These are phyloP conservation scores for Varanus komodoensis DNA, from an alignment of 2,113 vertebrate genomes.

Conservation along the genomic window DNA sequence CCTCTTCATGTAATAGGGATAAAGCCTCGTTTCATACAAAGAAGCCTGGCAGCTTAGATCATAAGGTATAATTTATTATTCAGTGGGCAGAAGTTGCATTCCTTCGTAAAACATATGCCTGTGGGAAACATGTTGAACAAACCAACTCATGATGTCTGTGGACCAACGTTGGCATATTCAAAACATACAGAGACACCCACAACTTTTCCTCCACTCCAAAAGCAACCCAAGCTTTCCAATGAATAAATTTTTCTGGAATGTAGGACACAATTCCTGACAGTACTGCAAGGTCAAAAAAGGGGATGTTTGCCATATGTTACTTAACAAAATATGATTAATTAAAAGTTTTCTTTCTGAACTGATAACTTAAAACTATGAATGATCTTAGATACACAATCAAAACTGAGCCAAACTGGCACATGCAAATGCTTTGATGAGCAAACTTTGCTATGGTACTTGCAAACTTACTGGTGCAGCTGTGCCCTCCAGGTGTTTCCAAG, in stretches of 20 bases:
- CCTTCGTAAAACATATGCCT: conserved; percentile 30
- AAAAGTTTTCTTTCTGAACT: no score
- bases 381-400: neutral
- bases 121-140: conserved; percentile 24
- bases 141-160: conserved; percentile 13
- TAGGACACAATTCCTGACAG: neutral
- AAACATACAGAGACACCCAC: conserved; percentile 3
- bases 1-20: neutral
- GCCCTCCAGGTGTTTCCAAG: no score
- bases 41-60: neutral
- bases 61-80: neutral
- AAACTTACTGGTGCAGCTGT: no score
- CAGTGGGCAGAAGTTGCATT: conserved; percentile 15
- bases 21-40: neutral
- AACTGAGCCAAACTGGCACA: neutral
- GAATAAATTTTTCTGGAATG: conserved; percentile 52
- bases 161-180: neutral
- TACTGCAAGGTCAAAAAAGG: neutral
- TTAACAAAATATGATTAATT: neutral
- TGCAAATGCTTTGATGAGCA: neutral
- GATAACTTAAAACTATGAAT: no score
- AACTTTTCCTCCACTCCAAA: conserved; percentile 7
- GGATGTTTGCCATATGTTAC: neutral
- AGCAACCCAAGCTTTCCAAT: conserved; percentile 16
- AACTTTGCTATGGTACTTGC: neutral